Evolutionary conservation across 1,140 invertebrate genomes (phyloP).

Genomic region (Pogonomyrmex barbatus): DNA sequence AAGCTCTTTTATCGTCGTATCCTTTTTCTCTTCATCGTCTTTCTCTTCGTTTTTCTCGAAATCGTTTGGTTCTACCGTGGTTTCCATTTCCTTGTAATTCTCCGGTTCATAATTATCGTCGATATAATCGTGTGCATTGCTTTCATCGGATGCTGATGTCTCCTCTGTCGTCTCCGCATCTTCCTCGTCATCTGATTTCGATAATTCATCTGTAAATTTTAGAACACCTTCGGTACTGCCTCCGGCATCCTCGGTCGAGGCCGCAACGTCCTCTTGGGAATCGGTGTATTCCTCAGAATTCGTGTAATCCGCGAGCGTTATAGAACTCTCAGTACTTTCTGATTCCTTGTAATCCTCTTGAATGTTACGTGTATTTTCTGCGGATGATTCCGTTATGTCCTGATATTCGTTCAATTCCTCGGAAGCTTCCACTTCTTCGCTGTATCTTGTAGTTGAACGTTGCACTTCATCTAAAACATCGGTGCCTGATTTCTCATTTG

Average conservation of each 20-base stretch:
- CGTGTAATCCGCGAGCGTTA: not conserved
- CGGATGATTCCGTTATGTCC: conserved; percentile 50
- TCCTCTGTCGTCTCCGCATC: conserved; percentile 53
- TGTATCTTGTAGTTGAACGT: conserved; percentile 33
- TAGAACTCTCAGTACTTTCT: conserved; percentile 5
- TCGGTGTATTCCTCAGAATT: conserved; percentile 38
- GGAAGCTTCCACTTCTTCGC: conserved; percentile 27
- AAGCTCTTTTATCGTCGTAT: not conserved
- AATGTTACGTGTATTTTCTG: conserved; percentile 26
- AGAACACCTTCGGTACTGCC: conserved; percentile 83
- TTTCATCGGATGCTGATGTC: conserved; percentile 69
- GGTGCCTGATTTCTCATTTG: not conserved
- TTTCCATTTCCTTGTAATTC: conserved; percentile 76
- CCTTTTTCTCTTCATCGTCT: not conserved
- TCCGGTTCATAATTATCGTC: conserved; percentile 87
- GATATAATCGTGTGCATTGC: conserved; percentile 83
- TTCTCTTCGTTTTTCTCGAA: conserved; percentile 43
- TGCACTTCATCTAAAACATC: conserved; percentile 51
- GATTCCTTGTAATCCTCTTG: conserved; percentile 16
- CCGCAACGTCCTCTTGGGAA: not conserved
- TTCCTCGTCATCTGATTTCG: conserved; percentile 76
- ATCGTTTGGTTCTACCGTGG: conserved; percentile 20
- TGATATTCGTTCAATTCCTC: conserved; percentile 48
- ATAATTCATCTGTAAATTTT: conserved; percentile 85
- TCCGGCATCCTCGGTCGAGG: conserved; percentile 47